Percentiles rank a stretch among this genome's conserved stretches.
Conservation (phyloP, 2,797 vertebrate species). For the Clarias laeviceps region DNA sequence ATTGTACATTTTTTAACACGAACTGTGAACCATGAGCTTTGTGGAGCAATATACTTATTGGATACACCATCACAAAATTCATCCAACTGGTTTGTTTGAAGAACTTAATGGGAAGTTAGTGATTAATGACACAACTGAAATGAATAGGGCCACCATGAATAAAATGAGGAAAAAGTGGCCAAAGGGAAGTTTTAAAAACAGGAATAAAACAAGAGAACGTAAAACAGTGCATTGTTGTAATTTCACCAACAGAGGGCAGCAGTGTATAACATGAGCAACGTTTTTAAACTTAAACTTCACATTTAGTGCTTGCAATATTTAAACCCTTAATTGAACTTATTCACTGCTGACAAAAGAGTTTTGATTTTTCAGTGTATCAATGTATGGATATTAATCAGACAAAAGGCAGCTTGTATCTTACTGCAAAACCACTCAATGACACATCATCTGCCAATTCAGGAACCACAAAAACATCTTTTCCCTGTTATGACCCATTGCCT, state of each 20-base stretch:
- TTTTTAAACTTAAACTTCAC: neutral
- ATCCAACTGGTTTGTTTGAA: neutral
- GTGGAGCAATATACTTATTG: neutral
- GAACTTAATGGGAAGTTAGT: neutral
- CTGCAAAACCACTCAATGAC: neutral
- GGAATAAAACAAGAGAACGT: neutral
- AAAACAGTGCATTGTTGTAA: neutral
- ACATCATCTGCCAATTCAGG: neutral
- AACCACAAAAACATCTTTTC: neutral
- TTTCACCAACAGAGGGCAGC: constrained; percentile 8
- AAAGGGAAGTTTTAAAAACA: neutral
- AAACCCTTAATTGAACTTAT: neutral
- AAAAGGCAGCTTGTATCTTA: neutral
- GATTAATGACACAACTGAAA: neutral
- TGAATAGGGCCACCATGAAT: neutral
- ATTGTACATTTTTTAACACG: neutral
- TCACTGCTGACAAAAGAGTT: neutral
- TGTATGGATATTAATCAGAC: neutral
- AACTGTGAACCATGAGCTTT: neutral
- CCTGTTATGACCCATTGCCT: neutral
- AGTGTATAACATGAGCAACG: neutral
- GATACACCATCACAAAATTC: neutral
- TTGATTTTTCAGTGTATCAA: neutral
- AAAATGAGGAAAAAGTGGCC: no score
- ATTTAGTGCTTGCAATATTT: neutral